Conservation (phyloP, 2,888 invertebrate genomes). For the Drosophila nr. perissopoda region DNA sequence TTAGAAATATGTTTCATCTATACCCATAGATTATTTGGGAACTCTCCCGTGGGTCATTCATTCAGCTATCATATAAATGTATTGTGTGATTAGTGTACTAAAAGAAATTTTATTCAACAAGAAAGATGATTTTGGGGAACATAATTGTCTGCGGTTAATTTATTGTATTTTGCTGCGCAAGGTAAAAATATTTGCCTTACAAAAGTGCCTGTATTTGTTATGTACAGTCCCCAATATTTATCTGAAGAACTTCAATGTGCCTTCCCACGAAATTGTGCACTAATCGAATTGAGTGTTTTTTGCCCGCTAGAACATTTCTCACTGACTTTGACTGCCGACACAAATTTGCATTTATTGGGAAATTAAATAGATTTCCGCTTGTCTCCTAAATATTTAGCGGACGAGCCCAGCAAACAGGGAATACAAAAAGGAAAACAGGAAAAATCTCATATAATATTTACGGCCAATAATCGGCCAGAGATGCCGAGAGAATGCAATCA, state of each 20-base stretch:
- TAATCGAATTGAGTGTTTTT: slow-evolving; percentile 3
- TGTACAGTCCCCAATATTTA: background rate
- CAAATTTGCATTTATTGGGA: slow-evolving; percentile 50
- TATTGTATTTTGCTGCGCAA: background rate
- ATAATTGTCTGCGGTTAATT: background rate
- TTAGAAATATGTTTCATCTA: slow-evolving; percentile 30
- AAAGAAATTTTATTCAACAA: background rate
- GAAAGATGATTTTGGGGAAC: background rate
- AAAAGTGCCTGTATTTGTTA: background rate
- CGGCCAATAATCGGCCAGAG: slow-evolving; percentile 43
- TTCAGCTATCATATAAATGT: background rate
- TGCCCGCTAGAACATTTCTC: slow-evolving; percentile 6
- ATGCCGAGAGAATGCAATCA: slow-evolving; percentile 65
- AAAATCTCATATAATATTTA: slow-evolving; percentile 69
- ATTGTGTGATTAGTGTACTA: background rate
- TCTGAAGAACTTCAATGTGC: background rate
- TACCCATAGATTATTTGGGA: background rate
- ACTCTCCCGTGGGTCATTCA: background rate
- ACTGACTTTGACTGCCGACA: slow-evolving; percentile 35
- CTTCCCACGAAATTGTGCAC: background rate
- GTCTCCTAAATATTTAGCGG: slow-evolving; percentile 49
- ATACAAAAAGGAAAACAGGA: slow-evolving; percentile 1
- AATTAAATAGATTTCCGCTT: slow-evolving; percentile 62
- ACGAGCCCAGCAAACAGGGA: slow-evolving; percentile 9
- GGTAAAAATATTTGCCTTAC: background rate